A percentile compares a stretch with the other conserved stretches of the same genome.
Conservation (phyloP, 2,888 invertebrate species). For the Cephalotes varians region DNA sequence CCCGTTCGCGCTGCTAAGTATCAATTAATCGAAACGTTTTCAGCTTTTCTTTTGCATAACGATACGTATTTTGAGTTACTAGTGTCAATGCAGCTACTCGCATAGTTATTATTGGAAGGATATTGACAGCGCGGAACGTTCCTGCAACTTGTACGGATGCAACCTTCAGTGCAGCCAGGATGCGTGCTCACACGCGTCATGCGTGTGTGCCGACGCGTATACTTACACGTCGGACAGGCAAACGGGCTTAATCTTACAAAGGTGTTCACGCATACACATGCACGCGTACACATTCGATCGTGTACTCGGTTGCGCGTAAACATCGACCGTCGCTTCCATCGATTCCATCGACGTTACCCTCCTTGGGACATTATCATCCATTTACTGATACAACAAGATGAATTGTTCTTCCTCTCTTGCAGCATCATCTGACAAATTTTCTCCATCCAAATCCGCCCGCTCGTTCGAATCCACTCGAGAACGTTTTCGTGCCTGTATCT, state of each 20-base stretch:
- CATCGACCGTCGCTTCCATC: slow-evolving; percentile 45
- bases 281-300: background rate
- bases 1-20: background rate
- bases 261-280: slow-evolving; percentile 2
- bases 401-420: slow-evolving; percentile 71
- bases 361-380: slow-evolving; percentile 73
- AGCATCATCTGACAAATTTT: slow-evolving; percentile 60
- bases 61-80: background rate
- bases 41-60: background rate
- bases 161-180: background rate
- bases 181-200: background rate
- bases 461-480: slow-evolving; percentile 9
- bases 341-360: slow-evolving; percentile 45
- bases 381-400: slow-evolving; percentile 79
- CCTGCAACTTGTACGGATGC: background rate
- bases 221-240: background rate
- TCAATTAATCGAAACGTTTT: slow-evolving; percentile 33
- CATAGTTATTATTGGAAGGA: background rate
- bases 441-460: slow-evolving; percentile 16
- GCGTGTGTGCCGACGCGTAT: background rate
- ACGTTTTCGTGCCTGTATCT: background rate
- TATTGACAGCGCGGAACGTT: background rate
- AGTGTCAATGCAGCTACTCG: background rate
- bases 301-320: slow-evolving; percentile 9
- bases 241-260: slow-evolving; percentile 25